Percentiles rank a stretch among this genome's conserved stretches.
phyloP scores from a whole-genome alignment of 2,797 vertebrate genomes.

The Zalophus californianus region DNA sequence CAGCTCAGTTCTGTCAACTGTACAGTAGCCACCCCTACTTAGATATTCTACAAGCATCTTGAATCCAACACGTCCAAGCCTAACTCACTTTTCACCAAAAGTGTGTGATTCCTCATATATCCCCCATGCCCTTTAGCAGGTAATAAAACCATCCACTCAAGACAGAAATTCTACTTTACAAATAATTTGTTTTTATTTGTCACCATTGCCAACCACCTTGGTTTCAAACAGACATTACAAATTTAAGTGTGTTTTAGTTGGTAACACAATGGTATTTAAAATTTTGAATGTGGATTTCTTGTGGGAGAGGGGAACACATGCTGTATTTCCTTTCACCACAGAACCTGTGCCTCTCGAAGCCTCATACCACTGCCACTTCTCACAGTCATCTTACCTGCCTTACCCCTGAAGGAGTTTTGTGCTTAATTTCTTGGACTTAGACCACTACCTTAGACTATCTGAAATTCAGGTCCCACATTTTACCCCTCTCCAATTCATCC shows the following conservation, averaged over 20 bases:
- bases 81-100: constrained; percentile 31
- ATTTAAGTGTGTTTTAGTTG: neutral
- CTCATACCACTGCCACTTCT: neutral
- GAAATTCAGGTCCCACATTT: constrained; percentile 11
- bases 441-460: neutral
- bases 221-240: neutral
- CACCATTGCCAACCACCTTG: neutral
- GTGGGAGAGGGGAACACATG: neutral
- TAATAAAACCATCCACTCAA: constrained; percentile 3
- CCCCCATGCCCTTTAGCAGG: neutral
- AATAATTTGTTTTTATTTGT: neutral
- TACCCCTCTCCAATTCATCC: neutral
- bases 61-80: neutral
- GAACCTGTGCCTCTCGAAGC: neutral
- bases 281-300: neutral
- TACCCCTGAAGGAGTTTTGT: neutral
- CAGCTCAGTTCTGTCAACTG: neutral
- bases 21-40: neutral
- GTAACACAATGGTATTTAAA: neutral
- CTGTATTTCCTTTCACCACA: neutral
- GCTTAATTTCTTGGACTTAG: neutral
- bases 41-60: neutral
- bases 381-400: neutral
- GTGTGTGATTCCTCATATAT: neutral
- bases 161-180: constrained; percentile 15